These are phyloP conservation scores for Ginglymostoma cirratum DNA, from an alignment of 2,113 vertebrate species.

Conservation along the genomic window DNA sequence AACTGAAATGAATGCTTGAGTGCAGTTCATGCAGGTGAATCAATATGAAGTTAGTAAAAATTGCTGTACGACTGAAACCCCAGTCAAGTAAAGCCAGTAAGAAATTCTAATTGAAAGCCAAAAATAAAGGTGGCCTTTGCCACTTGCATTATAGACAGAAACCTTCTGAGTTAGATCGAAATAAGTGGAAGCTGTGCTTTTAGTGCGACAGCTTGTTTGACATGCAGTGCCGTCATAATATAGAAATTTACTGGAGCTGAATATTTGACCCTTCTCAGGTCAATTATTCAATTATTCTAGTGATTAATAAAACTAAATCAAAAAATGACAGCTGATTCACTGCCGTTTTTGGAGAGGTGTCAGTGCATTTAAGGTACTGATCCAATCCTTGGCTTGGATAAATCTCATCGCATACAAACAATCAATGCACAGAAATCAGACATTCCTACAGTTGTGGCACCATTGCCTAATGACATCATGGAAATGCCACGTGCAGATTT, in stretches of 20 bases:
- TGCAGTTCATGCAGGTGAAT: neutral
- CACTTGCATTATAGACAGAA: neutral
- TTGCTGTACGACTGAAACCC: neutral
- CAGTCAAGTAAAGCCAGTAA: neutral
- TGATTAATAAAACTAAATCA: neutral
- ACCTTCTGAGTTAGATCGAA: neutral
- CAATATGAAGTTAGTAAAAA: neutral
- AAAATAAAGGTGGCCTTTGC: neutral
- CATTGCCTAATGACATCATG: neutral
- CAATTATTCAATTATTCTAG: conserved; percentile 1
- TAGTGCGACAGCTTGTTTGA: neutral
- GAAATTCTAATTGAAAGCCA: neutral
- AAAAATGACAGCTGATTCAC: conserved; percentile 2
- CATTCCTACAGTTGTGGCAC: neutral
- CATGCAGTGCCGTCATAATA: neutral
- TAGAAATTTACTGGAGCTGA: neutral
- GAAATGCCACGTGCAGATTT: neutral
- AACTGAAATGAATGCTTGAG: neutral
- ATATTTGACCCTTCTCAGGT: neutral
- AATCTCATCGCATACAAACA: neutral
- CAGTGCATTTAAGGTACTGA: neutral
- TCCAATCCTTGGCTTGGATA: neutral
- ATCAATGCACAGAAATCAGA: neutral
- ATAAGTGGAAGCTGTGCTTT: neutral
- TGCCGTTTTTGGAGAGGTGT: neutral